A percentile compares a stretch with the other conserved stretches of the same genome.
Conservation (phyloP, 1,140 invertebrate genomes). For the Cataglyphis hispanica region DNA sequence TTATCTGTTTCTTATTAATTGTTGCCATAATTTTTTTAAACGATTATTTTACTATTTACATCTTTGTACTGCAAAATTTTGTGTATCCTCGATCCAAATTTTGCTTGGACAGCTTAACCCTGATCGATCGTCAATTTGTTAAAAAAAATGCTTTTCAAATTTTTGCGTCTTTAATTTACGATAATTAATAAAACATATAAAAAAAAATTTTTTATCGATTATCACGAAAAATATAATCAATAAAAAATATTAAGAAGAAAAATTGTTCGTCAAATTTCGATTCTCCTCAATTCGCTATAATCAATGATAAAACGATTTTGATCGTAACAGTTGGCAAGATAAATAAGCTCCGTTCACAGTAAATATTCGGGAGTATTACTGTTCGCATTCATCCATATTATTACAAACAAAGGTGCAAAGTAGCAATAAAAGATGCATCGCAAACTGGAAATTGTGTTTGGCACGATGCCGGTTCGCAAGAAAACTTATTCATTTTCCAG, state of each 20-base stretch:
- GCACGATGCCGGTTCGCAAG: constrained; percentile 55
- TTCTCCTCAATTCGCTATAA: background rate
- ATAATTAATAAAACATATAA: too few species aligned
- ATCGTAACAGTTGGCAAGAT: background rate
- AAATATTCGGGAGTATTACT: constrained; percentile 61
- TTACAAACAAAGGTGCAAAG: constrained; percentile 60
- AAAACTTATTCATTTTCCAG: constrained; percentile 58
- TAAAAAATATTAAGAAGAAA: background rate
- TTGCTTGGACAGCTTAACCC: background rate
- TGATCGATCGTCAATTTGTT: constrained; percentile 19
- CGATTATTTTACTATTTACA: background rate
- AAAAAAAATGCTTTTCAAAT: constrained; percentile 32
- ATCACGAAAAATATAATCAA: background rate
- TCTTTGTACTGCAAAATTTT: constrained; percentile 1
- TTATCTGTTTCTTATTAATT: background rate
- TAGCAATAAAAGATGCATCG: constrained; percentile 66
- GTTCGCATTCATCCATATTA: constrained; percentile 52
- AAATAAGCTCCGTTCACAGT: constrained; percentile 59
- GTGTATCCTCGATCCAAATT: background rate
- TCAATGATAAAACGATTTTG: background rate
- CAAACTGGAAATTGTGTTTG: constrained; percentile 55
- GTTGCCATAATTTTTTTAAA: background rate
- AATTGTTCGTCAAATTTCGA: background rate
- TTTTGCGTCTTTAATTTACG: background rate
- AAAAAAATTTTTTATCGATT: background rate